phyloP scores from a whole-genome alignment of 23 tunicate species.

The Aplidium turbinatum region DNA sequence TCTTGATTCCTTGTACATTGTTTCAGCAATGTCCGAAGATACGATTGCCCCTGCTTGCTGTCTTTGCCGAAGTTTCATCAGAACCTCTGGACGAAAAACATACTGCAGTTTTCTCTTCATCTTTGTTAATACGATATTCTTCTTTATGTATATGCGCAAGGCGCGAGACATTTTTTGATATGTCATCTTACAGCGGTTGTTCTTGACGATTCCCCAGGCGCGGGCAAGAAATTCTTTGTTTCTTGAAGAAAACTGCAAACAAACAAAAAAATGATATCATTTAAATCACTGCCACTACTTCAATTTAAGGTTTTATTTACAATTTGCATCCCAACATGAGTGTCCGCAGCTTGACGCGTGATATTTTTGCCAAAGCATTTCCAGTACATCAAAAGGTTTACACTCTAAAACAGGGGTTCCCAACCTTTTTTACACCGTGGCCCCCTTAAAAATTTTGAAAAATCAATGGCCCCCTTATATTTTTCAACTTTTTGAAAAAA shows the following conservation, averaged over 20 bases:
- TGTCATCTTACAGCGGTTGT: slow-evolving; percentile 80
- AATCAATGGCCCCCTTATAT: too few relatives aligned
- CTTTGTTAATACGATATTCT: slow-evolving; percentile 48
- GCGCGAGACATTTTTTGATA: slow-evolving; percentile 94
- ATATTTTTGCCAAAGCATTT: too few relatives aligned
- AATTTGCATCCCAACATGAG: neutral
- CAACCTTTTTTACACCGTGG: too few relatives aligned
- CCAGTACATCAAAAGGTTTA: too few relatives aligned
- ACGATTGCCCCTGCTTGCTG: too few relatives aligned
- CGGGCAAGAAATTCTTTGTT: slow-evolving; percentile 68
- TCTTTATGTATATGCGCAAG: slow-evolving; percentile 78
- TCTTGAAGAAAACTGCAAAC: slow-evolving; percentile 66
- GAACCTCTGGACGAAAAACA: slow-evolving; percentile 70
- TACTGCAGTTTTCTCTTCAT: slow-evolving; percentile 73
- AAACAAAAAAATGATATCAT: neutral
- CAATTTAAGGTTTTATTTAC: neutral
- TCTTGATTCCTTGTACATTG: too few relatives aligned
- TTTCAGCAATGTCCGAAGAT: too few relatives aligned
- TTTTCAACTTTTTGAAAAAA: too few relatives aligned
- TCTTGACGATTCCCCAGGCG: slow-evolving; percentile 77
- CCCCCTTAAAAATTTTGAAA: too few relatives aligned
- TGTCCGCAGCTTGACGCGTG: too few relatives aligned
- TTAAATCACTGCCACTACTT: neutral
- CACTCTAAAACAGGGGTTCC: too few relatives aligned
- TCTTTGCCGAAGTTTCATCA: slow-evolving; percentile 6